Evolutionary conservation across 2,113 vertebrate species (phyloP).

Genomic region (Tapirus terrestris): DNA sequence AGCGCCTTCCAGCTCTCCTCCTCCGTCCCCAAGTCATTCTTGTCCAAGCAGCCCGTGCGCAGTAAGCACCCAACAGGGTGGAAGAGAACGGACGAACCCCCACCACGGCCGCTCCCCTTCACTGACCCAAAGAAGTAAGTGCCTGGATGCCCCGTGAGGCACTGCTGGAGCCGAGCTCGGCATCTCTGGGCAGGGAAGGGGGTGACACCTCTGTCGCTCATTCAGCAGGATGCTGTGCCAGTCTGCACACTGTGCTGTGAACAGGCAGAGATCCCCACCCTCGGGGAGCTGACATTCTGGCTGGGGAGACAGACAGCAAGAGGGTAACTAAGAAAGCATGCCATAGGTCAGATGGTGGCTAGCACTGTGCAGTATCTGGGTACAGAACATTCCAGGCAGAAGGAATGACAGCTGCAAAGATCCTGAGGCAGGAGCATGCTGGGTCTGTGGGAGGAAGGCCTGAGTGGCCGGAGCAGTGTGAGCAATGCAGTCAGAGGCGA

Average conservation of each 20-base stretch:
- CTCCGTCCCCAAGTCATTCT: slow-evolving; percentile 93
- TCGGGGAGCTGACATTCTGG: neutral
- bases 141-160: neutral
- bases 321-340: neutral
- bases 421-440: neutral
- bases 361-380: no score
- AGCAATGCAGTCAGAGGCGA: neutral
- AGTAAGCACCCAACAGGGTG: slow-evolving; percentile 82
- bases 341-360: neutral
- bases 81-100: slow-evolving; percentile 85
- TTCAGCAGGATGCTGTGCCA: neutral
- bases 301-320: neutral
- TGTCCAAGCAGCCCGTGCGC: slow-evolving; percentile 86
- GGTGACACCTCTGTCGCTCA: neutral
- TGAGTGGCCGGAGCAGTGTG: no score
- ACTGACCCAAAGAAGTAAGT: slow-evolving; percentile 85
- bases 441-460: neutral
- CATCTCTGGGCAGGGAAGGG: neutral
- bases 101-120: slow-evolving; percentile 78
- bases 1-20: slow-evolving; percentile 89
- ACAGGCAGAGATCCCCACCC: neutral
- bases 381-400: neutral
- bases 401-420: neutral
- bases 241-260: no score
- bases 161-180: rapidly evolving